Evolutionary conservation across 2,797 vertebrate species (phyloP).

Genomic region (Cacajao melanocephalus): DNA sequence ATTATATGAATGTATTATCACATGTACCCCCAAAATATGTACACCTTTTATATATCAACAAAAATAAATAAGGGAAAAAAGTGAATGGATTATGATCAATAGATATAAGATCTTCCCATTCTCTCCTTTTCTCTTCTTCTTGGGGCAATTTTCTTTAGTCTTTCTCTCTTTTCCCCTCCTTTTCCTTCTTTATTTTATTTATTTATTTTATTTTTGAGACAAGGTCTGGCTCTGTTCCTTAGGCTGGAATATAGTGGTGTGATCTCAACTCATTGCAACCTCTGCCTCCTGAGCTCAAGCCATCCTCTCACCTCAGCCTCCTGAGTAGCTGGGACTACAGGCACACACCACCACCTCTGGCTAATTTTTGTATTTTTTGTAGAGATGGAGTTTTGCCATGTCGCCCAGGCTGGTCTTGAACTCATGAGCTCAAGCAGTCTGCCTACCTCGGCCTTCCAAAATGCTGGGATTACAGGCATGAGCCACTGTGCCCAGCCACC

Average conservation of each 20-base stretch:
- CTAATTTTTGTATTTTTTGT: neutral
- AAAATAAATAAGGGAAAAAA: neutral
- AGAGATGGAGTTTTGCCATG: neutral
- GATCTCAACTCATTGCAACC: neutral
- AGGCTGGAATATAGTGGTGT: no score
- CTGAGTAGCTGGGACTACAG: neutral
- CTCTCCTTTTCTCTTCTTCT: neutral
- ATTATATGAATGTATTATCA: neutral
- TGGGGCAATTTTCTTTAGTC: neutral
- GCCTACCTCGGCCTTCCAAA: neutral
- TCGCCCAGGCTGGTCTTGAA: neutral
- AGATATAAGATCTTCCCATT: neutral
- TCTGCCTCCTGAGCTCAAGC: neutral
- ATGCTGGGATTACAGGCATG: neutral
- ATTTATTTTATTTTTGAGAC: no score
- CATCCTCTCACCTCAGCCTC: neutral
- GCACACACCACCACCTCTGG: neutral
- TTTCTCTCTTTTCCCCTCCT: neutral
- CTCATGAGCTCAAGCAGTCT: neutral
- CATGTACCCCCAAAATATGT: neutral
- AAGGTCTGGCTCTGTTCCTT: no score
- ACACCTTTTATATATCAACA: neutral
- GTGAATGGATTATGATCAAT: neutral
- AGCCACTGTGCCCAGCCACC: neutral
- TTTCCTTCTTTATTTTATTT: neutral